These are phyloP conservation scores for Narcine bancroftii DNA, from an alignment of 2,113 vertebrate genomes.

Conservation along the genomic window DNA sequence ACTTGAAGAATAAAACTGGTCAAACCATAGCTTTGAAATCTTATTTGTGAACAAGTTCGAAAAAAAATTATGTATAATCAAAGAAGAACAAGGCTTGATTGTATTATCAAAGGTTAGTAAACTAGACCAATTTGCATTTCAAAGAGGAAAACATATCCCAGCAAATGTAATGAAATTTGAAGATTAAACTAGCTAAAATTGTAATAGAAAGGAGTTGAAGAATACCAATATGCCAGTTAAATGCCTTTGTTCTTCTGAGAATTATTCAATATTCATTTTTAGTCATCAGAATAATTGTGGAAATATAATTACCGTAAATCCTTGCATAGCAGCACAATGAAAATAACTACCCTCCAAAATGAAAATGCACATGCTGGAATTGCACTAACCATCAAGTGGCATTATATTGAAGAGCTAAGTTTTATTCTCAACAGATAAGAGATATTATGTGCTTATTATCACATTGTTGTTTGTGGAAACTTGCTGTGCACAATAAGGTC, in stretches of 20 bases:
- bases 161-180: background rate
- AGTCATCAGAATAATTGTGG: background rate
- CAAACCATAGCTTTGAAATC: conserved; percentile 19
- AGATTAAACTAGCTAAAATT: background rate
- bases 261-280: too few species aligned
- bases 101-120: background rate
- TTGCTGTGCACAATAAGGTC: background rate
- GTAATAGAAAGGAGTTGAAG: too few species aligned
- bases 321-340: background rate
- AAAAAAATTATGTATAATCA: background rate
- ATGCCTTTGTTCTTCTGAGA: background rate
- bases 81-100: background rate
- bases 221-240: background rate
- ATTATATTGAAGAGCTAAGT: background rate
- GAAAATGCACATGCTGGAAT: background rate
- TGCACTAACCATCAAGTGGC: too few species aligned
- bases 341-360: background rate
- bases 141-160: background rate
- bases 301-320: background rate
- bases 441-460: background rate
- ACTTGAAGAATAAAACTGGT: conserved; percentile 16
- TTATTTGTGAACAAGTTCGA: background rate
- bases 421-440: background rate
- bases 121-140: background rate
- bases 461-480: background rate